phyloP scores from a whole-genome alignment of 1,140 invertebrate genomes.

The Drosophila repletoides region DNA sequence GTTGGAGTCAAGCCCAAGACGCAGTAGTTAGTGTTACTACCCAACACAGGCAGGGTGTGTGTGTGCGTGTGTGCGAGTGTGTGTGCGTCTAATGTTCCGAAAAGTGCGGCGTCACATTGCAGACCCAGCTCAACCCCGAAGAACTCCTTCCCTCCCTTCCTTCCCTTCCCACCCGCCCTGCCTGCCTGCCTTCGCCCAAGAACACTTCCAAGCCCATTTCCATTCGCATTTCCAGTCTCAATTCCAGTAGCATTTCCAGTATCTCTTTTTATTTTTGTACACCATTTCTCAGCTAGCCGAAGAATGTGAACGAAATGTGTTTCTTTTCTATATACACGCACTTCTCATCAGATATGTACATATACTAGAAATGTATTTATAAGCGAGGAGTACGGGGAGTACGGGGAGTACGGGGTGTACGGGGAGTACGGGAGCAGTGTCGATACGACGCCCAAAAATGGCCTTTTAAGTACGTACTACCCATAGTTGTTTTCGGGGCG shows the following conservation, averaged over 20 bases:
- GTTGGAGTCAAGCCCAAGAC: conserved; percentile 53
- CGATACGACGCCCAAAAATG: conserved; percentile 49
- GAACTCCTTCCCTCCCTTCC: neutral
- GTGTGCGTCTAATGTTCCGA: conserved; percentile 57
- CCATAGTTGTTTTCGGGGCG: conserved; percentile 32
- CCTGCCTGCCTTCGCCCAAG: neutral
- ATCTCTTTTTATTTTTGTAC: conserved; percentile 5
- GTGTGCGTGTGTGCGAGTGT: conserved; percentile 8
- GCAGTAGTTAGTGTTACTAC: conserved; percentile 59
- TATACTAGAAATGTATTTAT: too few species aligned
- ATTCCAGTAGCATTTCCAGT: conserved; percentile 1
- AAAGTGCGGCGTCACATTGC: conserved; percentile 52
- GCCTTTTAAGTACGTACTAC: conserved; percentile 45
- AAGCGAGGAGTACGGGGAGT: neutral
- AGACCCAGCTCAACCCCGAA: conserved; percentile 1
- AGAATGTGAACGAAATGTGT: conserved; percentile 36
- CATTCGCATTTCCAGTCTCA: neutral
- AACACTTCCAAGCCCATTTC: neutral
- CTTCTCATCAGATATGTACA: neutral
- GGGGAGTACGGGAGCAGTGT: too few species aligned
- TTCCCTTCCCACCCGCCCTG: neutral
- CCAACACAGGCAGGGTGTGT: neutral
- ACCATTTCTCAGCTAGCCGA: neutral
- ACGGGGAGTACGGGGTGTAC: neutral
- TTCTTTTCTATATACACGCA: neutral